Evolutionary conservation across 2,113 vertebrate genomes (phyloP).

Genomic region (Caranx melampygus): DNA sequence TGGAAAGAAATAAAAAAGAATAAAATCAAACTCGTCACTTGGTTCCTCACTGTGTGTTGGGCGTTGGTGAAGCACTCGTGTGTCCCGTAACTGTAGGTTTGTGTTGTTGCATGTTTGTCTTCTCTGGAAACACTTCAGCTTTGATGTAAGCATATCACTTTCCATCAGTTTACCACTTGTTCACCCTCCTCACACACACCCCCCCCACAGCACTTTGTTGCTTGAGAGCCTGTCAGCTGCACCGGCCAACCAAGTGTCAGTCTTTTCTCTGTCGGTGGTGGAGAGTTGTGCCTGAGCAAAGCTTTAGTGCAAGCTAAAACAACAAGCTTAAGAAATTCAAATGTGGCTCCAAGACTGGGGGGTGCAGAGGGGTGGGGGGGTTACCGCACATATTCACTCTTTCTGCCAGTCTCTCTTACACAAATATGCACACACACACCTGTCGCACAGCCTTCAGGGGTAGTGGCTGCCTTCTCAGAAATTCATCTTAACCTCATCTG

Average conservation of each 20-base stretch:
- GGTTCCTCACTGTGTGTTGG: slow-evolving; percentile 18
- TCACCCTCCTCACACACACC: slow-evolving; percentile 20
- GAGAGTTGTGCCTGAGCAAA: slow-evolving; percentile 41
- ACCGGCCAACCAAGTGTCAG: slow-evolving; percentile 60
- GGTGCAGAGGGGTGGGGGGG: neutral
- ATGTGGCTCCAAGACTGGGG: slow-evolving; percentile 54
- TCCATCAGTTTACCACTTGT: slow-evolving; percentile 35
- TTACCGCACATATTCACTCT: slow-evolving; percentile 50
- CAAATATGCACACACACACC: slow-evolving; percentile 73
- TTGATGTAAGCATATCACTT: slow-evolving; percentile 26
- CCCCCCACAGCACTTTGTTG: slow-evolving; percentile 49
- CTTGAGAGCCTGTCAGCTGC: slow-evolving; percentile 66
- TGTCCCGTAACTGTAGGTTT: slow-evolving; percentile 17
- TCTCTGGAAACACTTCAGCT: slow-evolving; percentile 25
- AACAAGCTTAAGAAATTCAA: slow-evolving; percentile 79
- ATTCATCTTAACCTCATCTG: slow-evolving; percentile 59
- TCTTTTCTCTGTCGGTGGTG: slow-evolving; percentile 27
- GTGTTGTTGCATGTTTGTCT: slow-evolving; percentile 37
- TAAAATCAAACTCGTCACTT: slow-evolving; percentile 7
- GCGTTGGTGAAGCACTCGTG: neutral
- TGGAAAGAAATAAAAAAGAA: slow-evolving; percentile 47
- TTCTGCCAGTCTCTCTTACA: slow-evolving; percentile 46
- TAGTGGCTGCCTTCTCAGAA: slow-evolving; percentile 31
- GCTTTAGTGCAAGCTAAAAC: slow-evolving; percentile 76
- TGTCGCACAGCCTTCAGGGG: slow-evolving; percentile 56